A percentile compares a stretch with the other conserved stretches of the same genome.
Conservation (phyloP, 2,113 vertebrate genomes). For the Kryptolebias marmoratus region DNA sequence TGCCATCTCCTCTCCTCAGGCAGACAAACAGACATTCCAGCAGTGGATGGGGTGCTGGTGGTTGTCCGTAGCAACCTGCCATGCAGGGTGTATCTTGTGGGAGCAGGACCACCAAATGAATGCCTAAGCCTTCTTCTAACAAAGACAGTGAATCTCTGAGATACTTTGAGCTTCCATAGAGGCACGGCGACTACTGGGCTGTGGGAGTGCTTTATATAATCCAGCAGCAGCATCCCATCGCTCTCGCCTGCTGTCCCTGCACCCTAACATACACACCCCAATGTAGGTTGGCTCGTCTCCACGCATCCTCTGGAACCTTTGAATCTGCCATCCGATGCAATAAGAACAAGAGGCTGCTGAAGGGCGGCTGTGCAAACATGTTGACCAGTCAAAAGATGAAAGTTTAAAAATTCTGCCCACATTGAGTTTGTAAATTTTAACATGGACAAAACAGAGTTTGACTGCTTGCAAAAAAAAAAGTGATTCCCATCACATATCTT, state of each 20-base stretch:
- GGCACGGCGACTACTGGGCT: constrained; percentile 71
- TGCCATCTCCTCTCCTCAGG: constrained; percentile 39
- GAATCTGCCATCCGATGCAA: constrained; percentile 56
- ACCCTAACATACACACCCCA: constrained; percentile 43
- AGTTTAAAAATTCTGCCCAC: constrained; percentile 31
- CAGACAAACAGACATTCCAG: constrained; percentile 74
- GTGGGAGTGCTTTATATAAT: constrained; percentile 79
- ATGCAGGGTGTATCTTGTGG: constrained; percentile 76
- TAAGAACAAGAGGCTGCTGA: constrained; percentile 31
- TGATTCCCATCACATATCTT: constrained; percentile 32
- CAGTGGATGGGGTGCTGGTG: constrained; percentile 66
- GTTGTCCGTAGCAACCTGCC: constrained; percentile 76
- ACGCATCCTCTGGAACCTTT: constrained; percentile 52
- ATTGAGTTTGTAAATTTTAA: constrained; percentile 1
- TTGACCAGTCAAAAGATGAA: constrained; percentile 24
- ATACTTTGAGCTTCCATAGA: constrained; percentile 71
- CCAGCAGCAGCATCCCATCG: constrained; percentile 64
- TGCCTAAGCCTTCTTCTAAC: constrained; percentile 72
- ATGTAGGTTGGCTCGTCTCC: constrained; percentile 62
- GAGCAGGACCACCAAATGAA: constrained; percentile 75
- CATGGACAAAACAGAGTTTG: constrained; percentile 1
- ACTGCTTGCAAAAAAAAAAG: constrained; percentile 36
- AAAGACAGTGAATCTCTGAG: constrained; percentile 71
- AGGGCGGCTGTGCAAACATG: constrained; percentile 23
- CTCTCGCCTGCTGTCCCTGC: constrained; percentile 56